A percentile compares a stretch with the other conserved stretches of the same genome.
Evolutionary conservation across 2,888 invertebrate species (phyloP).

Genomic region (Rugalucina vietnamica): DNA sequence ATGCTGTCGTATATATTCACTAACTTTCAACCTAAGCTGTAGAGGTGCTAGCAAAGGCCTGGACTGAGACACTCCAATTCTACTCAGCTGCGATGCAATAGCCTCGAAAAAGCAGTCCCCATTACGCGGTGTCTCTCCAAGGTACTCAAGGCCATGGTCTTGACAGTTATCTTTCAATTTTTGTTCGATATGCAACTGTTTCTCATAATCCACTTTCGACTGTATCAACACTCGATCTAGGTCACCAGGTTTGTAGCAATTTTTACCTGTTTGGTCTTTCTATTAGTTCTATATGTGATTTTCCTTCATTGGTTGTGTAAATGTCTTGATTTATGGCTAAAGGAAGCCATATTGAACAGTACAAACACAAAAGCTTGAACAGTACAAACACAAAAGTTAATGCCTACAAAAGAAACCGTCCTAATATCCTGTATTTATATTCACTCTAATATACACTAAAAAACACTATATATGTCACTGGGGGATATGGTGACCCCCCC

Average conservation of each 20-base stretch:
- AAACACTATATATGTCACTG: no score
- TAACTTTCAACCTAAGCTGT: not conserved
- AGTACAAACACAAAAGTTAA: no score
- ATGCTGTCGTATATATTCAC: not conserved
- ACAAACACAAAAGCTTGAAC: no score
- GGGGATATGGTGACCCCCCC: no score
- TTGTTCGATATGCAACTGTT: not conserved
- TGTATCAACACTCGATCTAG: not conserved
- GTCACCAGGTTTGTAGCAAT: not conserved
- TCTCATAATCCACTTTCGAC: not conserved
- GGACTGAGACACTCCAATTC: not conserved
- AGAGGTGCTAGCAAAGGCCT: not conserved
- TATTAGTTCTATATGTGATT: no score
- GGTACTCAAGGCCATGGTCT: not conserved
- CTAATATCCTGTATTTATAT: no score
- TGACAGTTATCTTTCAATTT: not conserved
- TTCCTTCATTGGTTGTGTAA: no score
- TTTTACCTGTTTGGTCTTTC: no score
- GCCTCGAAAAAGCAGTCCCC: not conserved
- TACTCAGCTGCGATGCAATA: not conserved
- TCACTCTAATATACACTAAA: no score
- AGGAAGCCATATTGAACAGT: no score
- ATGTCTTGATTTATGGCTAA: no score
- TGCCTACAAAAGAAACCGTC: no score
- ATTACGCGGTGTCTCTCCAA: not conserved